Evolutionary conservation across 2,113 vertebrate genomes (phyloP).

Genomic region (Benitochromis conjunctus): DNA sequence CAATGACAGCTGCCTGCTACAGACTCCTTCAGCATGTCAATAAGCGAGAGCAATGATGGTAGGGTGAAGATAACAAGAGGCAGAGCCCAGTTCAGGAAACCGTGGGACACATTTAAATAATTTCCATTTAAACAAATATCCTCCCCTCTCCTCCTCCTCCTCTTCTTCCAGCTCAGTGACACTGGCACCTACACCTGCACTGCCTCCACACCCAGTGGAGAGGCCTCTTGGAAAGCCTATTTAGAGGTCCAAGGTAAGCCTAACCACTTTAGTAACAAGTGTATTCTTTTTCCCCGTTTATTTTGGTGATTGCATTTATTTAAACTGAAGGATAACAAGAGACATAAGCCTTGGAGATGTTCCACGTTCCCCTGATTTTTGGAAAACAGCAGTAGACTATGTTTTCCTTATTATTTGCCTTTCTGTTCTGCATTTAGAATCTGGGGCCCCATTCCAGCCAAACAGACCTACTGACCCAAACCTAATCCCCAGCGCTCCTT

Average conservation of each 20-base stretch:
- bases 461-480: constrained; percentile 95
- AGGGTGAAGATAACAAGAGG: not conserved
- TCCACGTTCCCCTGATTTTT: not conserved
- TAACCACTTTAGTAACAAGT: not conserved
- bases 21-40: constrained; percentile 24
- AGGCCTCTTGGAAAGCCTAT: constrained; percentile 93
- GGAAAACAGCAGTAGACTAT: not conserved
- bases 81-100: not conserved
- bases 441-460: constrained; percentile 89
- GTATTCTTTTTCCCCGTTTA: not conserved
- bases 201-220: constrained; percentile 92
- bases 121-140: constrained; percentile 15
- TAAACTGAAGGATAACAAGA: not conserved
- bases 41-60: not conserved
- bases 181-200: constrained; percentile 93
- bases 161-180: constrained; percentile 82
- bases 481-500: constrained; percentile 94
- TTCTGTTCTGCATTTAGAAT: constrained; percentile 75
- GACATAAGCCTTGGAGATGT: not conserved
- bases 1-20: constrained; percentile 36
- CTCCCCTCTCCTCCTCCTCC: not conserved
- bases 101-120: not conserved
- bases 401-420: not conserved
- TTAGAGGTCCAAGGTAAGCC: constrained; percentile 93
- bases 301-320: not conserved